Base-by-base conservation (phyloP, 2,797 vertebrate genomes). In the Melanitta fusca region DNA sequence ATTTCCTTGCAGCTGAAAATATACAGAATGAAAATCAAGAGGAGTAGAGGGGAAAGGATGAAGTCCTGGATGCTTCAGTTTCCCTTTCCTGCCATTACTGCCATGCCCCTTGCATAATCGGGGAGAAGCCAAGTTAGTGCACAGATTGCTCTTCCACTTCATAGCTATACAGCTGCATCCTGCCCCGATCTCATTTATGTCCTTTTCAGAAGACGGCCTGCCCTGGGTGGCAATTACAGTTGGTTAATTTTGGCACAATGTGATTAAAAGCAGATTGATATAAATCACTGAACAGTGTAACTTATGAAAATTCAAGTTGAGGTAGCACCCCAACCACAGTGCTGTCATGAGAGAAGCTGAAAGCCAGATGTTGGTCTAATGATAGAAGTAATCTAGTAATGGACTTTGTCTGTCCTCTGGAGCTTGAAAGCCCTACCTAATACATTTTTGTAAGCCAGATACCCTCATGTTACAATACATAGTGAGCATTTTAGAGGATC, bases 241-340 rank as follows among this genome's bases (percentile, higher is more conserved):
- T 85, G 65, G 84, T 78, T 96, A 87, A 94, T 94, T 95, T 80
- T 89, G 88, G 86, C 92, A 75, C 84, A 73, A 93, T 91, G 75
- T 88, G 91, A 96, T 96, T 96, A 96, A 94, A 95, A 94, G 38
- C 86, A 96, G 91, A 78, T 70, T 83, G 72, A 91, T 83, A 94
- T 93, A 94, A 96, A 95, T 96, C 96, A 95, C 43, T 88, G 82
- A 83, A 70, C 39, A 73, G 51, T 43, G 58, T 49, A 75, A 38
- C 79, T 88, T 92, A 88, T 85, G 92, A 95, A 95, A 96, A 95
- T 72, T 81, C 69, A 93, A 95, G 89, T 53, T 93, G 78, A 95
- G 69, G 79, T 80, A 88, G 36, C 41, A 66, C 43, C 79, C 43
- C 81, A 91, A 70, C 78, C 88, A 79, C 86, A 85, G 69, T 43